phyloP scores from a whole-genome alignment of 2,888 invertebrate genomes.

The Athalia rosae region DNA sequence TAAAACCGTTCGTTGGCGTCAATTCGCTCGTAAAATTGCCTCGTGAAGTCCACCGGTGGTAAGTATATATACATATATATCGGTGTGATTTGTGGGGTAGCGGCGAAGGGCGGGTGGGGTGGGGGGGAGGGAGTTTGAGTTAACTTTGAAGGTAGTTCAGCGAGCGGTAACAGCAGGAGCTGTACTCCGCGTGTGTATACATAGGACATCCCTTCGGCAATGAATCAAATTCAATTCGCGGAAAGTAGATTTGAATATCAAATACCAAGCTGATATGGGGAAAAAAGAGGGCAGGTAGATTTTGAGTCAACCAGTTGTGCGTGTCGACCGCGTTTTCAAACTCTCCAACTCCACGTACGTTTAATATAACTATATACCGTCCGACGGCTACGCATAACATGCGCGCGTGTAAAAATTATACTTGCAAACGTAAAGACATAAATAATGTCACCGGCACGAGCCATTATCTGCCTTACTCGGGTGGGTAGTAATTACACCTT shows the following conservation, averaged over 20 bases:
- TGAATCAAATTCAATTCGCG: conserved; percentile 49
- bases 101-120: not conserved
- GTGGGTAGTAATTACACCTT: conserved; percentile 52
- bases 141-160: no score
- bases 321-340: conserved; percentile 52
- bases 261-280: conserved; percentile 51
- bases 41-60: conserved; percentile 1
- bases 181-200: not conserved
- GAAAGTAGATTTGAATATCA: conserved; percentile 65
- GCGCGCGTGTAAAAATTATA: conserved; percentile 67
- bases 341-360: not conserved
- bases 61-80: no score
- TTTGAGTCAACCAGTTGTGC: conserved; percentile 54
- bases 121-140: not conserved
- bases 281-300: not conserved
- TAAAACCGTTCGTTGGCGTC: not conserved
- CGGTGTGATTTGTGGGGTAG: not conserved
- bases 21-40: not conserved
- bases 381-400: conserved; percentile 1
- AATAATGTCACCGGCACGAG: conserved; percentile 68
- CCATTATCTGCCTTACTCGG: conserved; percentile 61
- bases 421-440: conserved; percentile 65
- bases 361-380: conserved; percentile 46
- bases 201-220: conserved; percentile 25
- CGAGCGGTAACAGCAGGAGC: not conserved